Base-by-base conservation (phyloP, 2,113 vertebrate genomes). In the Sialia sialis region DNA sequence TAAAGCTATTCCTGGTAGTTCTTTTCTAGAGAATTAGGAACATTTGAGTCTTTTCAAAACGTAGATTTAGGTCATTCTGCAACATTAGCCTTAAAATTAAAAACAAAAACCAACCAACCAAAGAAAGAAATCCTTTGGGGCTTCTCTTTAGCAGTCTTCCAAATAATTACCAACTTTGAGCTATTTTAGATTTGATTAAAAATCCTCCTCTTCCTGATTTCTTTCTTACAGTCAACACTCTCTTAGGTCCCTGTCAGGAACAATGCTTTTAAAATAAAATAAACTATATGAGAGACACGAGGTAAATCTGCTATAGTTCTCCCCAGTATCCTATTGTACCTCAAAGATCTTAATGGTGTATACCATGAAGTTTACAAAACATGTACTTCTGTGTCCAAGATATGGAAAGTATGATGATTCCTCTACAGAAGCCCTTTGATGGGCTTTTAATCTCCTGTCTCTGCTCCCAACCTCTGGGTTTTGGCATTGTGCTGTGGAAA, bases 381-480 rank as follows among this genome's bases (percentile, higher is more conserved):
- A 18, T 41, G 5, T 46, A 64, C 9, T 80, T 86, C 36, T n/a
- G 32, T 30, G 41, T 7, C 18, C 27, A 36, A 74, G 23, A 21
- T 16, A 17, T 4, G 13, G 21, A 52, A 88, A 46, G 9, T 4
- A 66, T 7, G 22, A 93, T 74, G 38, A 56, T 58, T 74, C 9
- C 26, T 80, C 36, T 49, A 23, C 8, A 66, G 59, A 87, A 90
- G 10, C 4, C 17, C 11, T 23, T 1, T 32, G n/a, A 44, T 54
- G 16, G 54, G 11, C 18, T 84, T 55, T 72, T 43, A 68, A 75
- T 72, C 15, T 44, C 60, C 26, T 1, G 0, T 39, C n/a, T 88
- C 70, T 70, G 20, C 30, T 73, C 11, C 44, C 7, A 64, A 0
- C 2, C n/a, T 60, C 54, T n/a, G 27, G 0, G n/a, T 52, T 73